Percentiles rank a stretch among this genome's conserved stretches.
Conservation (phyloP, 1,140 invertebrate genomes). For the Pemphigus obesinymphae region DNA sequence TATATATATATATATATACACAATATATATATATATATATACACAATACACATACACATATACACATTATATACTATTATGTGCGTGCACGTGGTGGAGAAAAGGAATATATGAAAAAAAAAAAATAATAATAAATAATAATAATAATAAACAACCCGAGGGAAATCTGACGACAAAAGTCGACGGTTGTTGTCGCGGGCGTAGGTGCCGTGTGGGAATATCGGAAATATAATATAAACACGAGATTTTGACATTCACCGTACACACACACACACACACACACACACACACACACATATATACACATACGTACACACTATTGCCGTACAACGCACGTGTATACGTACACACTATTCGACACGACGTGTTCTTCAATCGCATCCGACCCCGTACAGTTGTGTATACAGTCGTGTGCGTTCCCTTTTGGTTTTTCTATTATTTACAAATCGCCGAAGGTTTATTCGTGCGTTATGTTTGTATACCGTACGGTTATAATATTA, state of each 20-base stretch:
- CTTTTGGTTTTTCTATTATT: not conserved
- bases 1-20: no score
- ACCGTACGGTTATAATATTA: not conserved
- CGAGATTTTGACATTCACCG: no score
- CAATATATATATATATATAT: no score
- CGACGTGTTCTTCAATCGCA: no score
- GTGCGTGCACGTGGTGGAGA: no score
- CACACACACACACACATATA: no score
- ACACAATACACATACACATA: no score
- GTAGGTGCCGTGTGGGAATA: not conserved
- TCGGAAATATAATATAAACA: no score
- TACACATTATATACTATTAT: no score
- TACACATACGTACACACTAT: no score
- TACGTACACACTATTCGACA: not conserved
- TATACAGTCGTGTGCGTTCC: not conserved
- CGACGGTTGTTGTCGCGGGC: not conserved
- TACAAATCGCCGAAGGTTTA: not conserved
- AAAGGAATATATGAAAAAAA: not conserved
- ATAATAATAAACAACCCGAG: constrained; percentile 11
- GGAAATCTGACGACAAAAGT: constrained; percentile 28
- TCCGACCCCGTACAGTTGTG: not conserved
- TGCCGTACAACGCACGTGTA: not conserved
- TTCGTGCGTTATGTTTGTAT: not conserved
- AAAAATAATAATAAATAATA: not conserved
- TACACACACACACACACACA: no score